Evolutionary conservation across 2,888 invertebrate species (phyloP).

Genomic region (Ennomos erosarius): DNA sequence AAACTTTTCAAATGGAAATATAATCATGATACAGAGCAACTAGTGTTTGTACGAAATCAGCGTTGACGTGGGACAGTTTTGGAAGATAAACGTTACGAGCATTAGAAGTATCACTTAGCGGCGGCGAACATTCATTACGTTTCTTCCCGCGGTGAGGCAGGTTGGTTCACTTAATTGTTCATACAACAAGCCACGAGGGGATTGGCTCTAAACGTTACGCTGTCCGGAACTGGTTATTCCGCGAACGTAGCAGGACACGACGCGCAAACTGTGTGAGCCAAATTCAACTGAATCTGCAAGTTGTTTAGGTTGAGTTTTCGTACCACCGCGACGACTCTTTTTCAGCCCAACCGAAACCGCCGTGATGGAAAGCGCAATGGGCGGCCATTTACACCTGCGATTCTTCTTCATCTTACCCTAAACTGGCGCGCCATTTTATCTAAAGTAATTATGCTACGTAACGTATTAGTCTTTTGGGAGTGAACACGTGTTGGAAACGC

Average conservation of each 20-base stretch:
- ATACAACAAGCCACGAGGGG: constrained; percentile 81
- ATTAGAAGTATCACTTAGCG: constrained; percentile 52
- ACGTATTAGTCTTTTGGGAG: constrained; percentile 83
- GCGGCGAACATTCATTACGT: constrained; percentile 75
- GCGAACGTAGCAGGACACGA: constrained; percentile 65
- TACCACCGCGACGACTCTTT: constrained; percentile 32
- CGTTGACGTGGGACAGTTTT: constrained; percentile 7
- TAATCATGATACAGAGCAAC: constrained; percentile 33
- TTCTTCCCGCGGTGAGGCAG: constrained; percentile 72
- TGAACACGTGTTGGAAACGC: constrained; percentile 78
- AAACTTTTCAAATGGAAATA: constrained; percentile 46
- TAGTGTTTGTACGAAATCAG: constrained; percentile 20
- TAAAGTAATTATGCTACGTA: constrained; percentile 82
- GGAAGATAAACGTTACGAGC: constrained; percentile 20
- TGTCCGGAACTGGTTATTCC: constrained; percentile 75
- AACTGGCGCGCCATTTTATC: constrained; percentile 78
- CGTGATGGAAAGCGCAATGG: constrained; percentile 79
- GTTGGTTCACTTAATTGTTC: constrained; percentile 82
- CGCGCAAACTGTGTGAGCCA: constrained; percentile 57
- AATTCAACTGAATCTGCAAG: constrained; percentile 64
- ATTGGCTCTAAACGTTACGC: constrained; percentile 79
- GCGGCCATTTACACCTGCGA: constrained; percentile 81
- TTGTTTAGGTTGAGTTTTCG: constrained; percentile 59
- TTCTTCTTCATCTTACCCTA: constrained; percentile 83
- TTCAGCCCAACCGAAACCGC: constrained; percentile 46